Conservation (phyloP, 1,140 invertebrate species). For the Cherax destructor region DNA sequence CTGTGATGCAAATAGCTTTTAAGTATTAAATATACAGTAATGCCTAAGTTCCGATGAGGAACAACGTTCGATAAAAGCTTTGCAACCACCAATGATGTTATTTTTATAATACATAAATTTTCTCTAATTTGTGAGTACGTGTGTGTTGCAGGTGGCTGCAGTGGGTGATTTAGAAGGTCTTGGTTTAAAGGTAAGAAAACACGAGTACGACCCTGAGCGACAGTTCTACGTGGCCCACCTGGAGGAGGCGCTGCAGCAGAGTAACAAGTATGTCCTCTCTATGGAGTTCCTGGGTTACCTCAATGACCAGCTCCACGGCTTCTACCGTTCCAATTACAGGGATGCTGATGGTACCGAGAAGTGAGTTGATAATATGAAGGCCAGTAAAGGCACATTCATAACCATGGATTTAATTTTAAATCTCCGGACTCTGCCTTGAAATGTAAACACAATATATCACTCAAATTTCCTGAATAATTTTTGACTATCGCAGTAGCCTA, state of each 20-base stretch:
- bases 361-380: slow-evolving; percentile 28
- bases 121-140: neutral
- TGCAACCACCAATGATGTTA: no score
- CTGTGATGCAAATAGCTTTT: no score
- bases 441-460: no score
- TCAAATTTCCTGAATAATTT: no score
- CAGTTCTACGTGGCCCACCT: slow-evolving; percentile 86
- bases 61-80: no score
- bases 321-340: slow-evolving; percentile 71
- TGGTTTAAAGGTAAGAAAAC: slow-evolving; percentile 6
- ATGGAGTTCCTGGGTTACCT: slow-evolving; percentile 71
- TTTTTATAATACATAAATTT: no score
- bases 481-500: no score
- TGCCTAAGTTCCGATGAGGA: no score
- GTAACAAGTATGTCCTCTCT: slow-evolving; percentile 81
- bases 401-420: no score
- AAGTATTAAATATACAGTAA: no score
- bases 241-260: slow-evolving; percentile 80
- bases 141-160: neutral
- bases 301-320: slow-evolving; percentile 72
- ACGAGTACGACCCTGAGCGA: slow-evolving; percentile 79
- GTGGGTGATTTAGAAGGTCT: slow-evolving; percentile 31
- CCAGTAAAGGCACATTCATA: no score
- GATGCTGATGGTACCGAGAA: slow-evolving; percentile 67
- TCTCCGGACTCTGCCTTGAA: no score